phyloP scores from a whole-genome alignment of 1,140 invertebrate species.

The Drosophila repletoides region DNA sequence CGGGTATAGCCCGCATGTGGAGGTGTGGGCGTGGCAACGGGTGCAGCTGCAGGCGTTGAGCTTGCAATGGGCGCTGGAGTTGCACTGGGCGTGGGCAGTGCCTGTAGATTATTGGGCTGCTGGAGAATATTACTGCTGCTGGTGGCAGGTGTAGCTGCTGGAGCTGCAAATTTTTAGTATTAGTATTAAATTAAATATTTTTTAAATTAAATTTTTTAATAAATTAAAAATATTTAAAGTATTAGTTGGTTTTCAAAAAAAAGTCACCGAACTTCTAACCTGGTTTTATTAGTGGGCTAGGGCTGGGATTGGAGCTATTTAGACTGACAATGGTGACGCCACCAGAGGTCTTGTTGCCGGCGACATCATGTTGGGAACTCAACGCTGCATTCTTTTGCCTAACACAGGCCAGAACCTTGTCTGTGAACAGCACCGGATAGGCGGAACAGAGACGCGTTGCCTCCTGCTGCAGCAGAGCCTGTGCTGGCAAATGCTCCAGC shows the following conservation, averaged over 20 bases:
- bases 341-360: slow-evolving; percentile 84
- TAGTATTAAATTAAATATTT: not conserved
- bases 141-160: slow-evolving; percentile 27
- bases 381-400: slow-evolving; percentile 85
- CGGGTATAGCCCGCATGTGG: slow-evolving; percentile 84
- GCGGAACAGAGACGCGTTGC: slow-evolving; percentile 89
- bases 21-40: slow-evolving; percentile 47
- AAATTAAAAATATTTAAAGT: too few species aligned
- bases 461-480: slow-evolving; percentile 88
- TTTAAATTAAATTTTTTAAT: too few species aligned
- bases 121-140: slow-evolving; percentile 33
- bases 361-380: slow-evolving; percentile 81
- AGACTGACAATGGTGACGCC: slow-evolving; percentile 90
- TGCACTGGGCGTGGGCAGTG: not conserved
- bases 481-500: slow-evolving; percentile 87
- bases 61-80: not conserved
- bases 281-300: slow-evolving; percentile 43
- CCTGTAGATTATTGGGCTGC: slow-evolving; percentile 1
- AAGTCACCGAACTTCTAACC: slow-evolving; percentile 8
- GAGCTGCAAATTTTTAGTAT: not conserved
- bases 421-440: slow-evolving; percentile 89
- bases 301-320: slow-evolving; percentile 82
- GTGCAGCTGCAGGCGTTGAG: slow-evolving; percentile 37
- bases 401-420: slow-evolving; percentile 89
- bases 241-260: too few species aligned